A percentile compares a stretch with the other conserved stretches of the same genome.
These are phyloP conservation scores for Eilema caniola DNA, from an alignment of 2,888 invertebrate genomes.

Conservation along the genomic window DNA sequence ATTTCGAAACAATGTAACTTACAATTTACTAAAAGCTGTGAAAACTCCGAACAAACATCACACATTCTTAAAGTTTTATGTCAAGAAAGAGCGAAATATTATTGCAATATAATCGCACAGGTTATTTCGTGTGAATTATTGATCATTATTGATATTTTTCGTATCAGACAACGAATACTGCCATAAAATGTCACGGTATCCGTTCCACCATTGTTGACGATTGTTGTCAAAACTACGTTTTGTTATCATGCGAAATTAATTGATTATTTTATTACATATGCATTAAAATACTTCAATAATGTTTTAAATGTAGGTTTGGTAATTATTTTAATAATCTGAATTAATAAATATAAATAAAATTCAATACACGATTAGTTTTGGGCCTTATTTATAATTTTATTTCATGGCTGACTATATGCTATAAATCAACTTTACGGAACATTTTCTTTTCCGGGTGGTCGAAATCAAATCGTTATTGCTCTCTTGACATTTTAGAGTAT, in stretches of 20 bases:
- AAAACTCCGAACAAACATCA: conserved; percentile 98
- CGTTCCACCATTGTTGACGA: conserved; percentile 86
- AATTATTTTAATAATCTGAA: neutral
- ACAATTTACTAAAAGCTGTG: conserved; percentile 93
- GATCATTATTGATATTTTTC: conserved; percentile 85
- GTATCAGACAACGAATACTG: conserved; percentile 82
- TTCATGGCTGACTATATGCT: too few species aligned
- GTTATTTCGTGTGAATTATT: conserved; percentile 72
- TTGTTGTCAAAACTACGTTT: conserved; percentile 84
- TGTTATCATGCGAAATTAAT: conserved; percentile 46
- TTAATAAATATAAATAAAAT: neutral
- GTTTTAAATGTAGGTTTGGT: too few species aligned
- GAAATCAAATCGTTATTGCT: too few species aligned
- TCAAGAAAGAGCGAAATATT: conserved; percentile 76
- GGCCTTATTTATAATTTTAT: neutral
- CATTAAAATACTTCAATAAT: too few species aligned
- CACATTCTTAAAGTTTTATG: conserved; percentile 90
- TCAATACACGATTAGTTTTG: neutral
- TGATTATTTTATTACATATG: too few species aligned
- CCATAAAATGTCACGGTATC: conserved; percentile 82
- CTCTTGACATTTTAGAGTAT: too few species aligned
- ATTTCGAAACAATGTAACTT: conserved; percentile 85
- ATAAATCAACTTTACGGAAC: too few species aligned
- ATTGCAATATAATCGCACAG: conserved; percentile 78
- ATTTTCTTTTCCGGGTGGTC: too few species aligned